These are phyloP conservation scores for Nesometra sesokonis DNA, from an alignment of 35 echinoderm and acorn worm genomes.

Conservation along the genomic window DNA sequence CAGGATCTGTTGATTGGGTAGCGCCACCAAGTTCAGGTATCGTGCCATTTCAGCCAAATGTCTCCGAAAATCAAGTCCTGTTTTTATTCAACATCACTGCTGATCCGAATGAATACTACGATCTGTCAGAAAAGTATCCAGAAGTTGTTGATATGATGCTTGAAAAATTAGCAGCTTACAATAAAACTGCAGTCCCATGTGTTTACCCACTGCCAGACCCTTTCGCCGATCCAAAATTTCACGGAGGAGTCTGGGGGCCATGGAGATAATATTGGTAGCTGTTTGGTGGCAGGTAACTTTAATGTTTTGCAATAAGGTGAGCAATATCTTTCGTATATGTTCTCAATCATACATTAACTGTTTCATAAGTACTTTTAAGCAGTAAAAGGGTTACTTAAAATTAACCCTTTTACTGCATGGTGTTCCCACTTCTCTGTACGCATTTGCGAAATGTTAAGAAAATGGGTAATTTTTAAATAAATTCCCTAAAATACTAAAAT, in stretches of 20 bases:
- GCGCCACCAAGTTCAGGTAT: slow-evolving; percentile 23
- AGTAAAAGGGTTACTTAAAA: too few species aligned
- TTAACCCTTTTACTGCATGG: too few species aligned
- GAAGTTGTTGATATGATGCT: slow-evolving; percentile 26
- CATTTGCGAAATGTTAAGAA: too few species aligned
- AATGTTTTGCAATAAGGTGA: too few species aligned
- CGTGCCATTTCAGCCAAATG: slow-evolving; percentile 4
- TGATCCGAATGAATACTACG: slow-evolving; percentile 36
- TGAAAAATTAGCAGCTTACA: slow-evolving; percentile 29
- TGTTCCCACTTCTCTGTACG: too few species aligned
- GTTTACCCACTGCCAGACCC: slow-evolving; percentile 21
- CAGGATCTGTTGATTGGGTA: slow-evolving; percentile 16
- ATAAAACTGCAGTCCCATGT: slow-evolving; percentile 30
- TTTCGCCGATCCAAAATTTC: slow-evolving; percentile 8
- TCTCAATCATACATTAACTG: too few species aligned
- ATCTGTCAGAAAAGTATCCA: slow-evolving; percentile 30
- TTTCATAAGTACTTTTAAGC: too few species aligned
- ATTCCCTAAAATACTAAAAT: too few species aligned
- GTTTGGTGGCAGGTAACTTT: too few species aligned
- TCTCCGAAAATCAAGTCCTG: neutral
- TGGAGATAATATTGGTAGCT: too few species aligned
- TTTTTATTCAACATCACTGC: slow-evolving; percentile 47
- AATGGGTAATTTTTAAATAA: too few species aligned
- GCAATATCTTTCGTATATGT: too few species aligned
- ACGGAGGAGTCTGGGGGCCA: slow-evolving; percentile 38